Percentiles rank a stretch among this genome's conserved stretches.
Conservation (phyloP, 2,888 invertebrate species). For the Chesias legatella region DNA sequence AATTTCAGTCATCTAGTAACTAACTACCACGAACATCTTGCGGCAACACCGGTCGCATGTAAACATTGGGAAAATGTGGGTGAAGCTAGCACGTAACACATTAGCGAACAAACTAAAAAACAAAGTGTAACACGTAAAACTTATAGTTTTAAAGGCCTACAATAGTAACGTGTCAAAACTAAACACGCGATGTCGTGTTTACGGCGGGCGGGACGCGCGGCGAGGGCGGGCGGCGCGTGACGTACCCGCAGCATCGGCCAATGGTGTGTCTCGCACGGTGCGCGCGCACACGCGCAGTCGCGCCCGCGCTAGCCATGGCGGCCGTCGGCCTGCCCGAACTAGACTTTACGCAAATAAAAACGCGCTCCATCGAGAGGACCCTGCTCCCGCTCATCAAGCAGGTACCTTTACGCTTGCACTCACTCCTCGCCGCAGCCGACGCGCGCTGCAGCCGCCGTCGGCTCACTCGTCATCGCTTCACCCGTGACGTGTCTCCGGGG, state of each 20-base stretch:
- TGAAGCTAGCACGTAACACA: conserved; percentile 33
- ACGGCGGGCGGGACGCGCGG: conserved; percentile 36
- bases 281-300: conserved; percentile 73
- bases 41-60: conserved; percentile 9
- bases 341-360: conserved; percentile 90
- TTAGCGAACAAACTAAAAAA: conserved; percentile 57
- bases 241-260: conserved; percentile 53
- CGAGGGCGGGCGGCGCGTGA: conserved; percentile 38
- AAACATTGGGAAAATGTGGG: conserved; percentile 24
- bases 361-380: conserved; percentile 96
- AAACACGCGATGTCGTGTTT: conserved; percentile 47
- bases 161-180: conserved; percentile 52
- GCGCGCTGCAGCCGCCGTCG: conserved; percentile 11
- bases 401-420: conserved; percentile 80
- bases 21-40: background rate
- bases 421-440: conserved; percentile 24
- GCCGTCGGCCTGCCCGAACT: conserved; percentile 80
- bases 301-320: conserved; percentile 80
- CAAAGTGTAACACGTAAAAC: conserved; percentile 57
- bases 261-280: conserved; percentile 47
- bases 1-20: background rate
- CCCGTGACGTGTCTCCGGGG: conserved; percentile 40
- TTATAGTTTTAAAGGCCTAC: conserved; percentile 59
- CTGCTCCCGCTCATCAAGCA: conserved; percentile 96
- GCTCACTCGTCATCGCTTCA: conserved; percentile 17